Percentiles rank a stretch among this genome's conserved stretches.
These are phyloP conservation scores for Fratercula arctica DNA, from an alignment of 2,797 vertebrate genomes.

Conservation along the genomic window DNA sequence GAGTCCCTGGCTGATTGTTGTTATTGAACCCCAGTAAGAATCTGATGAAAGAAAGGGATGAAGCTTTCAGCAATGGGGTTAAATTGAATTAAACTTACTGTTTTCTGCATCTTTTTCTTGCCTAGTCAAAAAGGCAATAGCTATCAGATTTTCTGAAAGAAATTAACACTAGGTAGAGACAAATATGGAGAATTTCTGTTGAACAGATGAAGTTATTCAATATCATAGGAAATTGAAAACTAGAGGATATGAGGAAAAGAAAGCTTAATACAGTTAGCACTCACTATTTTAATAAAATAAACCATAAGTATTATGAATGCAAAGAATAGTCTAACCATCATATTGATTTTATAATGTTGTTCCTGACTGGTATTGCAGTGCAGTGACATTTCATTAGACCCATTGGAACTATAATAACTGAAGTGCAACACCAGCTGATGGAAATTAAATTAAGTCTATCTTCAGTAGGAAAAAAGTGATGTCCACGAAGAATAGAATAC, in stretches of 20 bases:
- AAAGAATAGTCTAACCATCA: conserved; percentile 66
- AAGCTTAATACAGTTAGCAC: conserved; percentile 31
- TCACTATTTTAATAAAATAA: conserved; percentile 61
- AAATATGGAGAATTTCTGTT: background rate
- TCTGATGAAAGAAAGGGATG: background rate
- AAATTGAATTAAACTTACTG: background rate
- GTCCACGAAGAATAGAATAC: conserved; percentile 70
- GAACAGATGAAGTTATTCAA: background rate
- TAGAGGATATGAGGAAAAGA: background rate
- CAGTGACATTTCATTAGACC: conserved; percentile 86
- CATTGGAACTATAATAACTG: conserved; percentile 82
- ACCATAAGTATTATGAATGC: conserved; percentile 67
- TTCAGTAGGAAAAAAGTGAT: conserved; percentile 81
- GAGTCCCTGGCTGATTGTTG: background rate
- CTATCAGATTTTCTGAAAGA: background rate
- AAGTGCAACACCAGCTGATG: conserved; percentile 75
- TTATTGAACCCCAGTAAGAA: background rate
- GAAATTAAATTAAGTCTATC: conserved; percentile 84
- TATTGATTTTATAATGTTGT: conserved; percentile 77
- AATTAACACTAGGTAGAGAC: background rate
- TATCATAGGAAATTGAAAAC: background rate
- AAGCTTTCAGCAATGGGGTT: background rate
- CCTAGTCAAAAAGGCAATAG: background rate
- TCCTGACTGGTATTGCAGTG: conserved; percentile 75
- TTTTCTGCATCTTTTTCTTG: background rate